Conservation (phyloP, 2,797 vertebrate genomes). For the Bradypodion ventrale region DNA sequence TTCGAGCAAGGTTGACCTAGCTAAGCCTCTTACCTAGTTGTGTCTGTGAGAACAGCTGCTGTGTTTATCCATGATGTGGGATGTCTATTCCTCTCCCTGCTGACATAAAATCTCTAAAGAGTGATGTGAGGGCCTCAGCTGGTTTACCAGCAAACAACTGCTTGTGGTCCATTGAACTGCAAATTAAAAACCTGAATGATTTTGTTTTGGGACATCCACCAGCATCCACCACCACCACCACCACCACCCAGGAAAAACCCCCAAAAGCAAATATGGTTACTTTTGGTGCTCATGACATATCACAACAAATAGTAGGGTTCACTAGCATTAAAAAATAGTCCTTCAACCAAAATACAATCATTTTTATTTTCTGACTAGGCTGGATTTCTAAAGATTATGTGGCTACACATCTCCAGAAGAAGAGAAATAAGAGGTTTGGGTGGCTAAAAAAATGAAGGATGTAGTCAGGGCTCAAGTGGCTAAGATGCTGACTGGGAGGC, state of each 20-base stretch:
- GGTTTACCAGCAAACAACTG: not conserved
- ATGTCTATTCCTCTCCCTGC: not conserved
- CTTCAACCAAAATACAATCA: not conserved
- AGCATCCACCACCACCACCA: no score
- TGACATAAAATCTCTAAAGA: not conserved
- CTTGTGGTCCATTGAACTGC: not conserved
- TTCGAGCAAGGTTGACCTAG: no score
- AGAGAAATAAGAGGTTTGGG: not conserved
- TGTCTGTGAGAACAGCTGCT: not conserved
- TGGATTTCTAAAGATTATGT: not conserved
- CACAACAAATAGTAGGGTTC: not conserved
- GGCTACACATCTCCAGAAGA: not conserved
- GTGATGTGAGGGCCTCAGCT: not conserved
- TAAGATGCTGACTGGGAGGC: no score
- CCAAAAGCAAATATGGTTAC: not conserved
- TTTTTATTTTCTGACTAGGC: not conserved
- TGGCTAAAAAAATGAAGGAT: not conserved
- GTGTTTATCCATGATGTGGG: no score
- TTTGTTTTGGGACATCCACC: not conserved
- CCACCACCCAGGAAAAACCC: no score
- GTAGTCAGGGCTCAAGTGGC: no score
- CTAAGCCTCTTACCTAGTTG: not conserved
- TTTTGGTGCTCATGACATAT: not conserved
- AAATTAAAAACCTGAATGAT: slow-evolving; percentile 3
- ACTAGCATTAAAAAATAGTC: not conserved